Evolutionary conservation across 2,113 vertebrate genomes (phyloP).

Genomic region (Camelus bactrianus): DNA sequence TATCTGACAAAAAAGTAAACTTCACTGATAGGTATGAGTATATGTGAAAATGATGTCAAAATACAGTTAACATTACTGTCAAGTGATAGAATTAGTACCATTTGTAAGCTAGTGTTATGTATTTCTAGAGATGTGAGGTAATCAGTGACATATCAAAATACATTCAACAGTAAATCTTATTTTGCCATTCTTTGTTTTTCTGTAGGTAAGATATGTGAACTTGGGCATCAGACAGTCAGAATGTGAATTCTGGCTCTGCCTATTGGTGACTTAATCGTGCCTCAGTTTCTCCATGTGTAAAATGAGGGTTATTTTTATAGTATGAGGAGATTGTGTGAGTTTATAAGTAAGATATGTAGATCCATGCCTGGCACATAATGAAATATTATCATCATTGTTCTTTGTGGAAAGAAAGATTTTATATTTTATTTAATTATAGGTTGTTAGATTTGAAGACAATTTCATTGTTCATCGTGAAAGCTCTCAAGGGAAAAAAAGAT

Average conservation of each 20-base stretch:
- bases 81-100: neutral
- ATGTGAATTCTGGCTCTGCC: neutral
- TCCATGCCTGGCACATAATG: neutral
- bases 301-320: neutral
- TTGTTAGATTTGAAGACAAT: neutral
- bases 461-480: neutral
- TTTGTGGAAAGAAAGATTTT: neutral
- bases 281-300: neutral
- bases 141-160: neutral
- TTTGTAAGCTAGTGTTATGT: neutral
- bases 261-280: neutral
- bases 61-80: neutral
- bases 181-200: neutral
- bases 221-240: neutral
- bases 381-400: neutral
- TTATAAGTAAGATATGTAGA: neutral
- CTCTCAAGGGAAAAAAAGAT: neutral
- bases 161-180: neutral
- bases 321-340: neutral
- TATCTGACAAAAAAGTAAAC: neutral
- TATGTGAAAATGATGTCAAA: neutral
- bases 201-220: neutral
- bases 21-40: neutral
- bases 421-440: neutral
- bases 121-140: neutral